Percentiles rank a stretch among this genome's conserved stretches.
Evolutionary conservation across 2,113 vertebrate genomes (phyloP).

Genomic region (Eulacestoma nigropectus): DNA sequence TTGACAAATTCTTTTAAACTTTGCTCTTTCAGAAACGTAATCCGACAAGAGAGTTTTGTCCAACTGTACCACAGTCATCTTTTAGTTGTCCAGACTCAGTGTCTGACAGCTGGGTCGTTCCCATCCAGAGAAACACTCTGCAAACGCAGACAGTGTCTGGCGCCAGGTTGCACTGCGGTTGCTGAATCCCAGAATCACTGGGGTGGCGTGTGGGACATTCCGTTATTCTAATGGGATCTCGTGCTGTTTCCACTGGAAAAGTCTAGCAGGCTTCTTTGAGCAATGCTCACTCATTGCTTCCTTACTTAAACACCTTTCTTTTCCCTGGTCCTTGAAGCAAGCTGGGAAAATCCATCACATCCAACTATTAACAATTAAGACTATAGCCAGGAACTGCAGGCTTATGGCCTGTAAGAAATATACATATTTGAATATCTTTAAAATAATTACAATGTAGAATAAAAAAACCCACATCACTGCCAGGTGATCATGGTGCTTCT

Average conservation of each 20-base stretch:
- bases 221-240: background rate
- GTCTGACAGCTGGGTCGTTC: slow-evolving; percentile 8
- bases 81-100: background rate
- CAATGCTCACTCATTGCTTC: background rate
- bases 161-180: background rate
- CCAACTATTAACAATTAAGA: background rate
- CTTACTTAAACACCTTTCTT: background rate
- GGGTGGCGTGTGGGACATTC: background rate
- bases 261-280: background rate
- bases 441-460: background rate
- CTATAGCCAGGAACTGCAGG: background rate
- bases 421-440: background rate
- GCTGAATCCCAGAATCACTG: background rate
- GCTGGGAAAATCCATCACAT: background rate
- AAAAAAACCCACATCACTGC: background rate
- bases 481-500: background rate
- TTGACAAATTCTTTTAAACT: background rate
- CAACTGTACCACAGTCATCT: background rate
- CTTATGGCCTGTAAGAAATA: background rate
- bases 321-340: background rate
- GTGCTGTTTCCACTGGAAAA: background rate
- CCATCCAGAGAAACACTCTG: slow-evolving; percentile 1
- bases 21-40: background rate
- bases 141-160: slow-evolving; percentile 11
- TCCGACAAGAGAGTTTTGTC: background rate